Base-by-base conservation (phyloP, 2,113 vertebrate genomes). In the Bettongia penicillata region DNA sequence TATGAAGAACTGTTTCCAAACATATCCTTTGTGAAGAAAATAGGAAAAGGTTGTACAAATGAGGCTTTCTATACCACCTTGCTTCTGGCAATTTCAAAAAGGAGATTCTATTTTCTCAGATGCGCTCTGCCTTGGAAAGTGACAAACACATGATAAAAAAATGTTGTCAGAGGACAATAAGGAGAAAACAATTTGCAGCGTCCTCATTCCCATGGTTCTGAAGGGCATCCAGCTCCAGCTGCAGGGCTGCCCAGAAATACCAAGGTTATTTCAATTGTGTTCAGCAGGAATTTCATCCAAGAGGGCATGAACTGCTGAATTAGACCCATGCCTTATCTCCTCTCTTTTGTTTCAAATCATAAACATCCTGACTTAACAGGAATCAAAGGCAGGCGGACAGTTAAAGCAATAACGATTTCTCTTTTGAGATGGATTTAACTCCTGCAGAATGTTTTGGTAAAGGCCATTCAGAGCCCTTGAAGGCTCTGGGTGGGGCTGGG, bases 21-120 rank as follows among this genome's bases (percentile, higher is more conserved):
- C 23, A 7, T 23, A 23, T 43, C n/a, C 68, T 84, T 84, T 43
- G 68, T 43, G 16, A 49, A 77, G 89, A 53, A 53, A 16, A 28
- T 61, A 50, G 3, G 19, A 61, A 43, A 84, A 22, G 24, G 19
- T 12, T 31, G 26, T 53, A 84, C 68, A 51, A 92, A 93, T 61
- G 26, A 91, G 96, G 55, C 37, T 47, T 55, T 14, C 11, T 31
- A 8, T 55, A 51, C 37, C 91, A 91, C 77, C 43, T 91, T 57
- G 53, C 93, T 97, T 90, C 57, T 94, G 26, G 53, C 52, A 22
- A 93, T 94, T 93, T 96, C 91, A 94, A 93, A 22, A 24, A 91
- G n/a, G 61, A 23, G 9, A 94, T 89, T 90, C 19, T 24, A 50
- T 1, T 57, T 89, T 93, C 3, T 91, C 50, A 96, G 90, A 19